Base-by-base conservation (phyloP, 2,113 vertebrate species). In the Burhinus oedicnemus region DNA sequence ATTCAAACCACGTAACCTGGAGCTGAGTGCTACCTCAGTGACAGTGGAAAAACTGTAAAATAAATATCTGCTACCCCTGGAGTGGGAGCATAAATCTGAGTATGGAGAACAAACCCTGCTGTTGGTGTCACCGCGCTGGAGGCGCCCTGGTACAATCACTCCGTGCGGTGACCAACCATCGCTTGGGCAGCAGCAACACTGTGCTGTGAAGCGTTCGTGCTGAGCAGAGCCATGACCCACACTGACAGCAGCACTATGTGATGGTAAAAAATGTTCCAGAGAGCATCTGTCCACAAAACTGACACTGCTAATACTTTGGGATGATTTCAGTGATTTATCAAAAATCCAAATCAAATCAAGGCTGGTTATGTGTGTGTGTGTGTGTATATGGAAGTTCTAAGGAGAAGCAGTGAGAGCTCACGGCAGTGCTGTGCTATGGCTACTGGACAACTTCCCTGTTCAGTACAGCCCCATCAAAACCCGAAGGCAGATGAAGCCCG, bases 261-360 rank as follows among this genome's bases (percentile, higher is more conserved):
- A 25, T 26, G 22, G 18, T 22, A 25, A 23, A 15, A 44, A 44
- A 15, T 44, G 44, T 44, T 44, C 44, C 34, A 34, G 44, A 21
- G 23, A 29, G 40, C 23, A 11, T 4, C 19, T 6, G 11, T 19
- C 78, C 77, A 44, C 70, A 57, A 26, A 69, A n/a, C 58, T 42
- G 42, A 15, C 20, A 8, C 6, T 16, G 26, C 8, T 8, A 40
- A 8, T 0, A 0, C 34, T 21, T 26, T 8, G 15, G 52, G 27
- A 20, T 51, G 36, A 57, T 21, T 76, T 34, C 34, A 23, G 45
- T 30, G 82, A 72, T 69, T 72, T 12, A 49, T 23, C 65, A 7
- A 44, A 49, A 72, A 29, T 4, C 6, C 6, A 29, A 47, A 75
- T 34, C 52, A 51, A 65, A 40, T 71, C 5, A 8, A 40, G 65